Conservation (phyloP, 2,797 vertebrate species). For the Lithobates pipiens region DNA sequence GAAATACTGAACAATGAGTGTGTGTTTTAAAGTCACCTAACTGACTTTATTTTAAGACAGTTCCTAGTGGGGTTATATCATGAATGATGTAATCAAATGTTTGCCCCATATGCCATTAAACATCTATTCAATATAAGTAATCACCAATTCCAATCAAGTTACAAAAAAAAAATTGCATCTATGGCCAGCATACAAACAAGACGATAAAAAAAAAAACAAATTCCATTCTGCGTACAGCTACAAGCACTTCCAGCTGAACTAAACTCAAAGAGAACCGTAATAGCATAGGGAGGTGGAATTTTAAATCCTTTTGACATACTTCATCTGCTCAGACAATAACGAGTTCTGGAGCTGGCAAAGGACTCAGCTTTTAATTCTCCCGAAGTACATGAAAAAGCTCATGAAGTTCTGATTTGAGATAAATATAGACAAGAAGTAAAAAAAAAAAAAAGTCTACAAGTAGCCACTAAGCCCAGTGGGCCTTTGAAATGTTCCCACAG, state of each 20-base stretch:
- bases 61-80: background rate
- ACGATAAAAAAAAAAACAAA: background rate
- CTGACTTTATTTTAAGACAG: too few relatives aligned
- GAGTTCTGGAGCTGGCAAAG: background rate
- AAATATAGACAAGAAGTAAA: constrained; percentile 11
- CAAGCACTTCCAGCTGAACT: constrained; percentile 12
- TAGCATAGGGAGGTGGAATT: constrained; percentile 39
- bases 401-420: constrained; percentile 34
- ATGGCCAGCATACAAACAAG: background rate
- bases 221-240: constrained; percentile 8
- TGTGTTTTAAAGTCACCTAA: too few relatives aligned
- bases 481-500: constrained; percentile 35
- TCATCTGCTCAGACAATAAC: constrained; percentile 45
- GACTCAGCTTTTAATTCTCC: constrained; percentile 29
- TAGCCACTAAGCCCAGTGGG: constrained; percentile 12
- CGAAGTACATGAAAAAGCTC: constrained; percentile 33
- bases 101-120: background rate
- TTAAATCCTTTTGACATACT: constrained; percentile 54
- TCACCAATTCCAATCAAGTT: background rate
- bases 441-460: constrained; percentile 14
- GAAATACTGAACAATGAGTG: too few relatives aligned
- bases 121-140: background rate
- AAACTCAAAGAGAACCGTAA: constrained; percentile 30
- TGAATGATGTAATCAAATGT: background rate
- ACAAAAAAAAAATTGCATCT: background rate